Percentiles rank a stretch among this genome's conserved stretches.
Evolutionary conservation across 2,888 invertebrate species (phyloP).

Genomic region (Stictocephala bisonia): DNA sequence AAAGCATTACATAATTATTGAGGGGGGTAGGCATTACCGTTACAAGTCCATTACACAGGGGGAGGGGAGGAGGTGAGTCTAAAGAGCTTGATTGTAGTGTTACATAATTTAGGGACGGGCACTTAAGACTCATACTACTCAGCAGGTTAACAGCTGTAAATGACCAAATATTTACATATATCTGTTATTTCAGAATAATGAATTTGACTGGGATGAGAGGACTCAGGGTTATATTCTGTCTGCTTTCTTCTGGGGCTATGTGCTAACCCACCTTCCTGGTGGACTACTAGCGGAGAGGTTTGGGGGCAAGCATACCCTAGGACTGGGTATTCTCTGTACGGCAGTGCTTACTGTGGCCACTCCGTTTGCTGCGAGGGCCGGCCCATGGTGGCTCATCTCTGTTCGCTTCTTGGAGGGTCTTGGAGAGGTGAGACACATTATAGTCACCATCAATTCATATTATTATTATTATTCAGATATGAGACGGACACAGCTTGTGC

Average conservation of each 20-base stretch:
- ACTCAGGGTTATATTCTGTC: conserved; percentile 65
- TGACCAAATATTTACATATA: not conserved
- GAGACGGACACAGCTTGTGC: too few species aligned
- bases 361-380: conserved; percentile 66
- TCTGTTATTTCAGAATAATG: conserved; percentile 56
- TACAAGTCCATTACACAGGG: too few species aligned
- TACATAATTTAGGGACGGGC: too few species aligned
- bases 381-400: conserved; percentile 69
- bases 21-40: too few species aligned
- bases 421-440: conserved; percentile 68
- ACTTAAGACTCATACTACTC: too few species aligned
- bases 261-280: conserved; percentile 67
- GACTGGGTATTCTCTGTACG: conserved; percentile 65
- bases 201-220: conserved; percentile 64
- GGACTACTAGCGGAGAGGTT: conserved; percentile 65
- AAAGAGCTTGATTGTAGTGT: too few species aligned
- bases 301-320: conserved; percentile 67
- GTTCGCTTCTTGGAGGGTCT: conserved; percentile 69
- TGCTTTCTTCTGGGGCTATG: conserved; percentile 68
- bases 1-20: too few species aligned
- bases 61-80: too few species aligned
- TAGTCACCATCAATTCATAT: too few species aligned
- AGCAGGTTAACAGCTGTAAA: too few species aligned
- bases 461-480: too few species aligned
- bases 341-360: conserved; percentile 66